Evolutionary conservation across 2,797 vertebrate genomes (phyloP).

Genomic region (Poeciliopsis infans): DNA sequence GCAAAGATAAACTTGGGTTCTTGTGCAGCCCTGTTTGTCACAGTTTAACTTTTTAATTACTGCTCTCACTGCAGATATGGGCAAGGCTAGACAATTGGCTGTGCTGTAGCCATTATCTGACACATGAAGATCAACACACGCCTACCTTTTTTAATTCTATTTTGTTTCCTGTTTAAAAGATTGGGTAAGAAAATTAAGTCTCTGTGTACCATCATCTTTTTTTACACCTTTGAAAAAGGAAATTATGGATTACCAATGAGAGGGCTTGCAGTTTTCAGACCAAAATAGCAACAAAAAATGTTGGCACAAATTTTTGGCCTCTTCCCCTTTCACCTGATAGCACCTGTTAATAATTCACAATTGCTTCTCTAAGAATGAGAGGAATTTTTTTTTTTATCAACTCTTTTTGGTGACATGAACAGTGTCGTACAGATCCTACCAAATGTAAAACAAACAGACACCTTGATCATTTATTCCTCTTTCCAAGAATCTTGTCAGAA

Average conservation of each 20-base stretch:
- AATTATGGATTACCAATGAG: background rate
- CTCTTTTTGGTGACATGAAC: background rate
- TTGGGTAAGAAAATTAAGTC: background rate
- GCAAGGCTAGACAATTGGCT: background rate
- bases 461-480: background rate
- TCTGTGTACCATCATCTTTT: background rate
- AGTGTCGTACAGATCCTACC: background rate
- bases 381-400: background rate
- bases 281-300: background rate
- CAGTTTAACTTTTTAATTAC: background rate
- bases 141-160: background rate
- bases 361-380: background rate
- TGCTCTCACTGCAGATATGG: background rate
- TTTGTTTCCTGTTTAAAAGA: background rate
- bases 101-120: background rate
- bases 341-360: background rate
- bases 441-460: background rate
- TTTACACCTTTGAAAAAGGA: background rate
- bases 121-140: background rate
- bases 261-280: background rate
- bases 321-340: background rate
- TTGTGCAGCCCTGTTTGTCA: background rate
- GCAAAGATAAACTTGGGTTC: background rate
- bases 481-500: background rate
- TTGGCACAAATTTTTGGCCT: no score